Percentiles rank a stretch among this genome's conserved stretches.
These are phyloP conservation scores for Ctenomys sociabilis DNA, from an alignment of 2,113 vertebrate genomes.

Conservation along the genomic window DNA sequence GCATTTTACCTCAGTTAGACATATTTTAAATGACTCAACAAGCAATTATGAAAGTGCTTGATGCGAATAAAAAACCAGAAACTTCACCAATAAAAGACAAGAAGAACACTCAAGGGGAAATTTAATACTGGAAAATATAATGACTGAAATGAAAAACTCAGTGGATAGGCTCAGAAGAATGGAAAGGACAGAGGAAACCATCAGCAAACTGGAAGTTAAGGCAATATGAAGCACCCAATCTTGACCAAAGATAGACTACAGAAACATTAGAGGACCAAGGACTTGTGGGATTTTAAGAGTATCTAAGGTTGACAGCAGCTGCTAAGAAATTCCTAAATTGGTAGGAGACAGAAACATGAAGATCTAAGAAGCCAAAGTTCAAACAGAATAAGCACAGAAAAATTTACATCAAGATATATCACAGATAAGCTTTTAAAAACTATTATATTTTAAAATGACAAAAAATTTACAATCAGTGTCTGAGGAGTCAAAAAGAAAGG, in stretches of 20 bases:
- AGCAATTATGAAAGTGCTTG: neutral
- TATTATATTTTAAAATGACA: neutral
- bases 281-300: neutral
- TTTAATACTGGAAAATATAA: neutral
- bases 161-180: neutral
- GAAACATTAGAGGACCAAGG: neutral
- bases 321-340: neutral
- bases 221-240: neutral
- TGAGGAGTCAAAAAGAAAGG: neutral
- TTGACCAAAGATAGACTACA: neutral
- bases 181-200: neutral
- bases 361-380: neutral
- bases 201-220: neutral
- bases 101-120: neutral
- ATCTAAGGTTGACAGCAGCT: neutral
- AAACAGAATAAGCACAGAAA: neutral
- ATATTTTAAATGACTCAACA: neutral
- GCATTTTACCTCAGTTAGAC: neutral
- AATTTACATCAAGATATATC: neutral
- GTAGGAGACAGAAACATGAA: neutral
- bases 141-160: neutral
- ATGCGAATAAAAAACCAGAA: neutral
- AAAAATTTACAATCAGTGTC: neutral
- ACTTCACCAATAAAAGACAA: neutral
- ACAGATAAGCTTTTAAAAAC: neutral